Base-by-base conservation (phyloP, 2,888 invertebrate genomes). In the Rhyacophila evoluta region DNA sequence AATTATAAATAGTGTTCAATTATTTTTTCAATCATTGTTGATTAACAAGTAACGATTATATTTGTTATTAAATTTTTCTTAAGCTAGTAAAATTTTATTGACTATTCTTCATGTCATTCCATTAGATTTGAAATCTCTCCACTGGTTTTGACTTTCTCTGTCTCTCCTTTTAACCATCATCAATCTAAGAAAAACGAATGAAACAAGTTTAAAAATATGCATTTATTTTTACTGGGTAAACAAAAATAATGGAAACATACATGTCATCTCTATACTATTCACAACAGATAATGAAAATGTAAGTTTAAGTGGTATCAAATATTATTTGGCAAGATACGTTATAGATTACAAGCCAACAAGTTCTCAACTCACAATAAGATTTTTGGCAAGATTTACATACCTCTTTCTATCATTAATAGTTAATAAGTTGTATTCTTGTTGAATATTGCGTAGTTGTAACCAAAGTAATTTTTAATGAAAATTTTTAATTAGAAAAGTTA, bases 191-290 rank as follows among this genome's bases (percentile, higher is more conserved):
- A 70, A 75, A 69, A 70, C 74, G 39, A 71, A 75, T 27, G 55
- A 75, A 75, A 75, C 38, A 38, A 36, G 29, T 75, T 75, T 70
- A 75, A 75, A 75, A 75, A 75, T 39, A 70, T 41, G 41, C 67
- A 68, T 74, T 74, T 74, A 74, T 74, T 74, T 75, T 75, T 75
- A 55, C 33, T 74, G 41, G 12, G 41, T 55, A 70, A 75, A 75
- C 69, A 70, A 39, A 75, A 41, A 69, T 33, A 33, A 55, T 2
- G 25, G 19, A 55, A 55, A 55, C 19, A 55, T 55, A 55, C 55
- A 55, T 55, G 19, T 55, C 15, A 55, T 55, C 19, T 19, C 19
- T 19, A 55, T 55, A 55, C 55, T 55, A 55, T 55, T 55, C 55
- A 55, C 55, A 55, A 55, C 55, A 55, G 55, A 19, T 15, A 55